Conservation (phyloP, 2,888 invertebrate species). For the Caenorhabditis panamensis region DNA sequence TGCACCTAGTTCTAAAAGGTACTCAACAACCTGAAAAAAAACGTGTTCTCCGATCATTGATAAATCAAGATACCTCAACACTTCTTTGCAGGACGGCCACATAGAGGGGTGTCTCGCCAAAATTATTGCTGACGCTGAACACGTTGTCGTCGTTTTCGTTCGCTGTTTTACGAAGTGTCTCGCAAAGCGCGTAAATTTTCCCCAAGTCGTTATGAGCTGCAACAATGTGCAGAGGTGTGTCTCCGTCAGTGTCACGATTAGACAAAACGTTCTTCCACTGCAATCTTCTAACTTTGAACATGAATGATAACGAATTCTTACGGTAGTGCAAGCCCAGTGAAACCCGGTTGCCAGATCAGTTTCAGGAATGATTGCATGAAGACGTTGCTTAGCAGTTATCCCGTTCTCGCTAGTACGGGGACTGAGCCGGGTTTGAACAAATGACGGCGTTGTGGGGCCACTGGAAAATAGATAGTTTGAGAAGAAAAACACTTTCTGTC, state of each 20-base stretch:
- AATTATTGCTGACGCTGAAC: constrained; percentile 79
- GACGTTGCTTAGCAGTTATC: constrained; percentile 73
- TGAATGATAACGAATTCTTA: constrained; percentile 9
- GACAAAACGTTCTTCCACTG: constrained; percentile 36
- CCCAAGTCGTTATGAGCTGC: constrained; percentile 77
- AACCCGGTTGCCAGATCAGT: constrained; percentile 78
- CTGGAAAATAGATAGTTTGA: too few species aligned
- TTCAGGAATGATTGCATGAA: constrained; percentile 74
- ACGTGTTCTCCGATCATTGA: not conserved
- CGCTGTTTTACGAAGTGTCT: constrained; percentile 79
- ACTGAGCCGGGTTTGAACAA: constrained; percentile 57
- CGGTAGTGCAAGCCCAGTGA: constrained; percentile 79
- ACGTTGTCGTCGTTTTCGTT: constrained; percentile 64
- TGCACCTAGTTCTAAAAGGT: constrained; percentile 79
- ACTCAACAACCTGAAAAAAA: constrained; percentile 75
- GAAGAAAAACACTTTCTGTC: constrained; percentile 25
- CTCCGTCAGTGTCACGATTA: constrained; percentile 78
- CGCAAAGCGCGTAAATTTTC: constrained; percentile 80
- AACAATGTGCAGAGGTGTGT: constrained; percentile 81
- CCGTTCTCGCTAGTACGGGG: constrained; percentile 54
- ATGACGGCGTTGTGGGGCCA: constrained; percentile 66
- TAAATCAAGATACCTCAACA: constrained; percentile 58
- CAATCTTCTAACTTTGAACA: not conserved
- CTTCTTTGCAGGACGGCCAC: constrained; percentile 78
- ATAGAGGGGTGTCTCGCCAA: constrained; percentile 80